Conservation (phyloP, 2,888 invertebrate species). For the Dicroscelio sp. region DNA sequence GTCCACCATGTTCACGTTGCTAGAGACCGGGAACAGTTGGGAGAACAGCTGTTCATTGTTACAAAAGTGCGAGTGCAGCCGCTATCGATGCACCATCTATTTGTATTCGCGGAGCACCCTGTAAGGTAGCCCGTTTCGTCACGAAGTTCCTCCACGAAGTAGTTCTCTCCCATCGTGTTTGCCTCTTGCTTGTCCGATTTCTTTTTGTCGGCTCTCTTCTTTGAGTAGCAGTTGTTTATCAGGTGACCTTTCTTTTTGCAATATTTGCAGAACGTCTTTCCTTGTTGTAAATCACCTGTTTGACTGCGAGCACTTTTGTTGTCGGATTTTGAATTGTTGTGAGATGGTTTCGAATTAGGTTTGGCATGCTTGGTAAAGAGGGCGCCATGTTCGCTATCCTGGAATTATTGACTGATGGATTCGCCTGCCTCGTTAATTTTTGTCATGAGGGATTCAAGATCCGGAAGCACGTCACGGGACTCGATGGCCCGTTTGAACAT, state of each 20-base stretch:
- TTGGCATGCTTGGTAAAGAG: constrained; percentile 8
- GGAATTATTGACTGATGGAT: constrained; percentile 12
- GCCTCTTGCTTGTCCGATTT: constrained; percentile 2
- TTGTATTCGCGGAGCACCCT: not conserved
- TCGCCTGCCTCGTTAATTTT: constrained; percentile 80
- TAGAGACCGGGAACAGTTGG: not conserved
- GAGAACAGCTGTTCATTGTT: constrained; percentile 13
- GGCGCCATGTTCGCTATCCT: constrained; percentile 21
- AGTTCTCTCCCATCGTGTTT: not conserved
- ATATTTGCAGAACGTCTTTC: constrained; percentile 1
- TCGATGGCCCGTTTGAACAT: constrained; percentile 83
- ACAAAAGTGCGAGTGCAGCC: constrained; percentile 60
- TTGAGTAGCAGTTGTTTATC: constrained; percentile 42
- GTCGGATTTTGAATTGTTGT: not conserved
- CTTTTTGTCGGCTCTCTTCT: constrained; percentile 38
- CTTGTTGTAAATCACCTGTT: not conserved
- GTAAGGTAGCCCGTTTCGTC: not conserved
- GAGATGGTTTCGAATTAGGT: not conserved
- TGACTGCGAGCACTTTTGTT: not conserved
- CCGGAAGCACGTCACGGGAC: constrained; percentile 79
- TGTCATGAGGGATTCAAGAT: constrained; percentile 72
- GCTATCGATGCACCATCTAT: constrained; percentile 36
- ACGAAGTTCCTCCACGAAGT: not conserved
- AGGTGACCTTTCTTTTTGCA: constrained; percentile 52
- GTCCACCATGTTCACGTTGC: constrained; percentile 41